Conservation (phyloP, 2,113 vertebrate genomes). For the Balaeniceps rex region DNA sequence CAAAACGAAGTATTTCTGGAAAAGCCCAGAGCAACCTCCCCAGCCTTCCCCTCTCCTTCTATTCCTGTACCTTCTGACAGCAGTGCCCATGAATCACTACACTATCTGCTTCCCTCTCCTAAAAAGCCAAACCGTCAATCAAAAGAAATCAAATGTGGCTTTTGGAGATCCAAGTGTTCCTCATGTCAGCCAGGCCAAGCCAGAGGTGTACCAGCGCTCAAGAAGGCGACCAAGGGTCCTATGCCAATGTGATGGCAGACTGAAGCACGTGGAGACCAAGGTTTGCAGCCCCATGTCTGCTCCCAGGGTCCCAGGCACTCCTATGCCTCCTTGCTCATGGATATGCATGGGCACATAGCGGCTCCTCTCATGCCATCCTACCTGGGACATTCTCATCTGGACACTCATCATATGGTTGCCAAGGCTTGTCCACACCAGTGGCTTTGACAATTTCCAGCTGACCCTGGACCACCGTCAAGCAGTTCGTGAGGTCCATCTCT, state of each 20-base stretch:
- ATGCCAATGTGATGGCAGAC: background rate
- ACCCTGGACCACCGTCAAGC: background rate
- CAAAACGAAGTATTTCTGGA: background rate
- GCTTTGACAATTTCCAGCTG: background rate
- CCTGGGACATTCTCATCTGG: background rate
- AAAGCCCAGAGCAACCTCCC: background rate
- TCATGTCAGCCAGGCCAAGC: background rate
- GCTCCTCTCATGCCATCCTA: background rate
- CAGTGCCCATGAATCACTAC: background rate
- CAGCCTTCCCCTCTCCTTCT: background rate
- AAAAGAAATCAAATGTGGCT: background rate
- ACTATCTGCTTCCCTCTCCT: background rate
- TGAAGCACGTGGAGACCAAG: background rate
- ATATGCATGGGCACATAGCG: rapidly evolving
- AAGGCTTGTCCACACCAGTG: background rate
- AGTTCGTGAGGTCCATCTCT: too few relatives aligned
- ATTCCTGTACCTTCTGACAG: background rate
- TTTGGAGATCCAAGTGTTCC: background rate
- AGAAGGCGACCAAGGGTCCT: background rate
- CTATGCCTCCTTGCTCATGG: background rate
- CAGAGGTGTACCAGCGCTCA: background rate
- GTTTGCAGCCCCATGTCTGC: background rate
- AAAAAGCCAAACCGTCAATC: background rate
- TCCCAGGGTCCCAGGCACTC: background rate
- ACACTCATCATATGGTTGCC: background rate